These are phyloP conservation scores for Cephalopterus ornatus DNA, from an alignment of 2,113 vertebrate species.

Conservation along the genomic window DNA sequence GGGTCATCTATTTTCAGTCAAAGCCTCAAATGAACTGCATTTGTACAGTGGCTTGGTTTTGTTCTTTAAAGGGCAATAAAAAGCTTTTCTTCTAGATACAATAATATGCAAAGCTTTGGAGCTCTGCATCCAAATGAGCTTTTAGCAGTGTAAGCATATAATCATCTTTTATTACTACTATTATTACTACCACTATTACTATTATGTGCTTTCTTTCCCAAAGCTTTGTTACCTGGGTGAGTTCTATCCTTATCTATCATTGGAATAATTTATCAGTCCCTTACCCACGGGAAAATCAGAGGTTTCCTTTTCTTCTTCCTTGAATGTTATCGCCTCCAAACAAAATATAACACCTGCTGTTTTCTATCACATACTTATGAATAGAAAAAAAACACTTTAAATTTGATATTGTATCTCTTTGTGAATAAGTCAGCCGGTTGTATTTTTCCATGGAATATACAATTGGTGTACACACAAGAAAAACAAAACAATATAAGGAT, in stretches of 20 bases:
- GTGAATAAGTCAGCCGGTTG: not conserved
- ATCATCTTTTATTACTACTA: not conserved
- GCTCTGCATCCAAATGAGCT: not conserved
- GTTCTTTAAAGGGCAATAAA: not conserved
- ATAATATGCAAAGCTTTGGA: not conserved
- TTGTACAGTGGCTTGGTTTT: not conserved
- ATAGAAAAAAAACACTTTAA: not conserved
- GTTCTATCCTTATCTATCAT: not conserved
- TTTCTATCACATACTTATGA: conserved; percentile 13
- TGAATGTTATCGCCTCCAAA: conserved; percentile 23
- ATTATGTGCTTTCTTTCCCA: not conserved
- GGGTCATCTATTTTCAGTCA: not conserved
- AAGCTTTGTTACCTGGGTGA: not conserved
- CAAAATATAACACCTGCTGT: conserved; percentile 31
- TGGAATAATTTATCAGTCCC: conserved; percentile 4
- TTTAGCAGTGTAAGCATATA: not conserved
- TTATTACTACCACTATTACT: not conserved
- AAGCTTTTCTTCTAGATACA: not conserved
- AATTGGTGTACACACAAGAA: not conserved
- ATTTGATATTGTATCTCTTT: not conserved
- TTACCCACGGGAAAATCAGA: not conserved
- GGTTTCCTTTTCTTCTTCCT: not conserved
- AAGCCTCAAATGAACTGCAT: not conserved
- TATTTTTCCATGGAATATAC: not conserved
- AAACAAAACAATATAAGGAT: not conserved